Evolutionary conservation across 2,113 vertebrate species (phyloP).

Genomic region (Mormoops blainvillei): DNA sequence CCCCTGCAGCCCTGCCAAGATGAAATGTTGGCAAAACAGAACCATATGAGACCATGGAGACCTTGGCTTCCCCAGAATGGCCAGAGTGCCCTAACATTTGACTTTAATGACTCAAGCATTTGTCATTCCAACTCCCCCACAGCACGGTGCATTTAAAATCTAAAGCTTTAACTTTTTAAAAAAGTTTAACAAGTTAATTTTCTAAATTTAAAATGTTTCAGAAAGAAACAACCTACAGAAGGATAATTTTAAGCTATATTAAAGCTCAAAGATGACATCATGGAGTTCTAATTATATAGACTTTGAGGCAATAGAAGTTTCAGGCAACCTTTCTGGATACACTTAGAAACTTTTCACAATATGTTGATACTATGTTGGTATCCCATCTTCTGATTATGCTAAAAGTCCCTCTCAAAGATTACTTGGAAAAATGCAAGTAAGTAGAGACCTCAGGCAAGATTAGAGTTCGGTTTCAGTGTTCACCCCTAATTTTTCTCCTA

Average conservation of each 20-base stretch:
- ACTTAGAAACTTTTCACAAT: background rate
- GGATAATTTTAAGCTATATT: slow-evolving; percentile 71
- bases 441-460: background rate
- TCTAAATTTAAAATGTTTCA: slow-evolving; percentile 75
- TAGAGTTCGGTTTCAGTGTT: background rate
- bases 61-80: background rate
- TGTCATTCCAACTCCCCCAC: slow-evolving; percentile 63
- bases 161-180: slow-evolving; percentile 66
- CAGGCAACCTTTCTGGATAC: slow-evolving; percentile 12
- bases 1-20: background rate
- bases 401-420: background rate
- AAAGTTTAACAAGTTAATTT: slow-evolving; percentile 74
- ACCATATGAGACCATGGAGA: background rate
- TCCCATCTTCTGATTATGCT: background rate
- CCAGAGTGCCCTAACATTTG: background rate
- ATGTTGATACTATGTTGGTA: background rate
- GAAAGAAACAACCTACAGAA: slow-evolving; percentile 74
- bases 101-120: slow-evolving; percentile 53
- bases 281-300: slow-evolving; percentile 67
- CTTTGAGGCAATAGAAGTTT: slow-evolving; percentile 51
- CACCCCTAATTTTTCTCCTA: background rate
- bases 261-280: slow-evolving; percentile 70
- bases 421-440: background rate
- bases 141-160: slow-evolving; percentile 54
- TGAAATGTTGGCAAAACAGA: background rate